Evolutionary conservation across 2,113 vertebrate genomes (phyloP).

Genomic region (Neolamprologus fasciatus): DNA sequence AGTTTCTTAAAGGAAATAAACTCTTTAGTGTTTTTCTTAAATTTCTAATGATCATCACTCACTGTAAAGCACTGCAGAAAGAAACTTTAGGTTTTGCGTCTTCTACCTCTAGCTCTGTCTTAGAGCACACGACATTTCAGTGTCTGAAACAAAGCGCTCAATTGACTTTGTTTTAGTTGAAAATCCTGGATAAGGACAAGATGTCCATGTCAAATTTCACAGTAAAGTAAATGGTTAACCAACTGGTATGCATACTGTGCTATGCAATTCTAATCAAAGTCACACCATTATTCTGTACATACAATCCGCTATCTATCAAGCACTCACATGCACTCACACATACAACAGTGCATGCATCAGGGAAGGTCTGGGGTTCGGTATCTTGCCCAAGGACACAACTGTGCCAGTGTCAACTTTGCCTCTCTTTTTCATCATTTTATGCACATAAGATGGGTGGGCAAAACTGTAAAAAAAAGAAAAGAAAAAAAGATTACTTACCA

Average conservation of each 20-base stretch:
- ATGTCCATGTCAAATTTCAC: neutral
- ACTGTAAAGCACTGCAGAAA: neutral
- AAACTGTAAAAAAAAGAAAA: neutral
- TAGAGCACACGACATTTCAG: neutral
- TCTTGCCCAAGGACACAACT: neutral
- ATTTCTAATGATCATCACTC: neutral
- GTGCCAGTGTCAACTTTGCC: neutral
- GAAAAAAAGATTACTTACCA: slow-evolving; percentile 67
- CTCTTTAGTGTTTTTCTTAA: neutral
- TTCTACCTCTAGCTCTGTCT: neutral
- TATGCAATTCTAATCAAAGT: neutral
- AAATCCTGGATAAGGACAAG: neutral
- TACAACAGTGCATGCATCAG: neutral
- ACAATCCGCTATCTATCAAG: neutral
- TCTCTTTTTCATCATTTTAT: neutral
- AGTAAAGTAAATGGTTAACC: neutral
- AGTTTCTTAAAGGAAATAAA: neutral
- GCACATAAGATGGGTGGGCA: neutral
- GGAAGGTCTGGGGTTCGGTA: neutral
- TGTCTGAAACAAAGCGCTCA: neutral
- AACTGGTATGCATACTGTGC: neutral
- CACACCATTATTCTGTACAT: neutral
- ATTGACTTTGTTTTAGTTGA: neutral
- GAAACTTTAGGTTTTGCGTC: neutral
- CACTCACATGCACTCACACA: neutral